phyloP scores from a whole-genome alignment of 2,888 invertebrate genomes.

The Corbicula japonica region DNA sequence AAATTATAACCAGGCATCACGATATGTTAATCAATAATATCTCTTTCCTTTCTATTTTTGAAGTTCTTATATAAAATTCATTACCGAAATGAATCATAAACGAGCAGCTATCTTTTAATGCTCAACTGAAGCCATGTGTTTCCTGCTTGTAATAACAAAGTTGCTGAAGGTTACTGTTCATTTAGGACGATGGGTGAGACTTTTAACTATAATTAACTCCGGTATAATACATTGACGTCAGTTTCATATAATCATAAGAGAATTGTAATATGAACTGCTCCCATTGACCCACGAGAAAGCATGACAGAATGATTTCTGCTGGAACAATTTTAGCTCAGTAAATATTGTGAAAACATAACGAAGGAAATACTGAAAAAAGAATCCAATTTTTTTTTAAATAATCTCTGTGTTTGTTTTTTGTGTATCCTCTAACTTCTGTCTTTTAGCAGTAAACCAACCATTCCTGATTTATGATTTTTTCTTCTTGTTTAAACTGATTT shows the following conservation, averaged over 20 bases:
- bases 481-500: not conserved
- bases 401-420: no score
- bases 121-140: slow-evolving; percentile 5
- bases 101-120: slow-evolving; percentile 9
- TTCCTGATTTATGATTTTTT: not conserved
- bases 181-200: not conserved
- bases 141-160: slow-evolving; percentile 1
- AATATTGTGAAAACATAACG: no score
- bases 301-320: no score
- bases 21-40: slow-evolving; percentile 13
- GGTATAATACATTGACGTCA: not conserved
- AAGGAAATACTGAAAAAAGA: no score
- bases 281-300: no score
- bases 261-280: not conserved
- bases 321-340: no score
- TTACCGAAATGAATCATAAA: slow-evolving; percentile 16
- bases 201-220: not conserved
- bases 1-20: slow-evolving; percentile 2
- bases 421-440: not conserved
- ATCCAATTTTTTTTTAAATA: no score
- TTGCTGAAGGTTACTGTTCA: not conserved
- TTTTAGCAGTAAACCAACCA: not conserved
- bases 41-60: slow-evolving; percentile 32
- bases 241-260: not conserved
- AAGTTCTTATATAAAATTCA: slow-evolving; percentile 26